These are phyloP conservation scores for Hylia prasina DNA, from an alignment of 2,113 vertebrate genomes.

Conservation along the genomic window DNA sequence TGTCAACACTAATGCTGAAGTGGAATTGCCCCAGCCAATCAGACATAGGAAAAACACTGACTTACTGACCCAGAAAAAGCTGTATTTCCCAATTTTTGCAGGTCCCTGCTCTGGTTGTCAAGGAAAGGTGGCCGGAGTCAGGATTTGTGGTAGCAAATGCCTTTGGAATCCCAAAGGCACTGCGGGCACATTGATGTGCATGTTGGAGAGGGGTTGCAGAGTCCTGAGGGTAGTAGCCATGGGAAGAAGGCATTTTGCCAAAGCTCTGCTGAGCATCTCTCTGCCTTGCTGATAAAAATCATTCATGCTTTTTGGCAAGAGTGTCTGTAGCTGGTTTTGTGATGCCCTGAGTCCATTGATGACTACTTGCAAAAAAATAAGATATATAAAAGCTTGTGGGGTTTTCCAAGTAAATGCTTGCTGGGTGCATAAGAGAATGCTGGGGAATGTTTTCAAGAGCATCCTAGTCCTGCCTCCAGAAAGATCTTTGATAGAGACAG, in stretches of 20 bases:
- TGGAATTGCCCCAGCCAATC: conserved; percentile 39
- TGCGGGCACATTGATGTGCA: neutral
- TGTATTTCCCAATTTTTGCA: neutral
- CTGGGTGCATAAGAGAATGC: neutral
- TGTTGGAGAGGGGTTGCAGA: neutral
- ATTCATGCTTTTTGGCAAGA: conserved; percentile 31
- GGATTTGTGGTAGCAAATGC: neutral
- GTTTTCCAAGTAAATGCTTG: neutral
- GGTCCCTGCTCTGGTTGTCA: neutral
- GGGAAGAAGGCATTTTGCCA: conserved; percentile 23
- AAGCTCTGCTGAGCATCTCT: neutral
- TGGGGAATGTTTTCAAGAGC: neutral
- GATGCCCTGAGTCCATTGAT: neutral
- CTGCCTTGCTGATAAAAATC: conserved; percentile 7
- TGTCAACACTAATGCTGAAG: conserved; percentile 39
- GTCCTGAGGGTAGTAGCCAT: conserved; percentile 11
- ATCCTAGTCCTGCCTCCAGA: neutral
- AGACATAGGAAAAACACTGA: conserved; percentile 17
- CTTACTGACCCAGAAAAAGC: conserved; percentile 55
- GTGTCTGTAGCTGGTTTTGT: neutral
- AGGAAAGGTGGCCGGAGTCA: neutral
- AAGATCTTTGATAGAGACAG: neutral
- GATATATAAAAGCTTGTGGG: neutral
- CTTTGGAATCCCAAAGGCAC: neutral
- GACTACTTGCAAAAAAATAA: neutral